A percentile compares a stretch with the other conserved stretches of the same genome.
phyloP scores from a whole-genome alignment of 2,797 vertebrate species.

The Aldrovandia affinis region DNA sequence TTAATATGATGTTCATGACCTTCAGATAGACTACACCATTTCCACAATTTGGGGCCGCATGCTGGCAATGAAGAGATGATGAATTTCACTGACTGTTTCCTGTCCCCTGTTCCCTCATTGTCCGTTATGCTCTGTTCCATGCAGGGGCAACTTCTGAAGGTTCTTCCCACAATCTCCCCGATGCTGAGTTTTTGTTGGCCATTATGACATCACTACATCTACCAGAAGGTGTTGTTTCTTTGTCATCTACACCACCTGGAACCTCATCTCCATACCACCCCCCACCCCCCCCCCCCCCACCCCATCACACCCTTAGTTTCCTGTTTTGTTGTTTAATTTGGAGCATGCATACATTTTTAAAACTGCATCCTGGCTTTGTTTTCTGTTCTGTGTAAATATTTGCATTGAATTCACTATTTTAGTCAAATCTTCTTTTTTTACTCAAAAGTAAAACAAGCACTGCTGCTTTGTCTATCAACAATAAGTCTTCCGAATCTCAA shows the following conservation, averaged over 20 bases:
- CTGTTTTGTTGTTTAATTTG: conserved; percentile 12
- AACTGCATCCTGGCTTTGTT: conserved; percentile 7
- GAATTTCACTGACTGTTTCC: neutral
- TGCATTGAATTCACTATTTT: conserved; percentile 13
- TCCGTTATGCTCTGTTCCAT: conserved; percentile 36
- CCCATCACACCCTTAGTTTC: neutral
- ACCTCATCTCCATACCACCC: neutral
- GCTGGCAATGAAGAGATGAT: too few relatives aligned
- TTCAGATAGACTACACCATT: neutral
- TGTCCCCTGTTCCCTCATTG: conserved; percentile 13
- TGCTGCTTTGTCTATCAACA: neutral
- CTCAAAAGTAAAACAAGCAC: neutral
- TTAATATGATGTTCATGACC: neutral
- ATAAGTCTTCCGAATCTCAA: neutral
- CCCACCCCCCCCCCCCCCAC: neutral
- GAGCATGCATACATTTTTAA: conserved; percentile 15
- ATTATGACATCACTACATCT: neutral
- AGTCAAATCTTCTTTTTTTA: conserved; percentile 6
- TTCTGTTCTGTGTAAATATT: conserved; percentile 20
- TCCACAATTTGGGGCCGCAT: neutral
- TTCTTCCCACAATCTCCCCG: conserved; percentile 26
- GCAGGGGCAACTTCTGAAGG: conserved; percentile 42
- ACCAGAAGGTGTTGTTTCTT: conserved; percentile 9
- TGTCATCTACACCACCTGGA: conserved; percentile 11
- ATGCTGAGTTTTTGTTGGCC: conserved; percentile 23